Conservation (phyloP, 2,888 invertebrate genomes). For the Caenorhabditis virilis region DNA sequence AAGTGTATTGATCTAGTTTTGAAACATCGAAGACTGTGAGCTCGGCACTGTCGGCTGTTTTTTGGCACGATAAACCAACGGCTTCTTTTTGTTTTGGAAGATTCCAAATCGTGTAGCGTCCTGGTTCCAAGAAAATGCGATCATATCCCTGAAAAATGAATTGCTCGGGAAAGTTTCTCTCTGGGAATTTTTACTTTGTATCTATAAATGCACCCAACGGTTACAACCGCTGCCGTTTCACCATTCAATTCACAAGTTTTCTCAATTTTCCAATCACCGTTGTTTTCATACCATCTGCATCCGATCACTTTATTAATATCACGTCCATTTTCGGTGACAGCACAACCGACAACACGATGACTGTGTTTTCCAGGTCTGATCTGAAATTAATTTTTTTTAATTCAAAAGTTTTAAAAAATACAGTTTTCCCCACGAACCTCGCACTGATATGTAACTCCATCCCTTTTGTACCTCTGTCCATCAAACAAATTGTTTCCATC, state of each 20-base stretch:
- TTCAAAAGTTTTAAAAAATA: neutral
- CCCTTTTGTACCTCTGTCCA: conserved; percentile 59
- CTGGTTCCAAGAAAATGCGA: conserved; percentile 56
- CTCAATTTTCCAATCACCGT: conserved; percentile 52
- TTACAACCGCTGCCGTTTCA: conserved; percentile 46
- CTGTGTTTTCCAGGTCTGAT: conserved; percentile 52
- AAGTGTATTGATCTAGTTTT: conserved; percentile 41
- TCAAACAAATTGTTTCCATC: conserved; percentile 56
- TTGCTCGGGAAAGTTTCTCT: neutral
- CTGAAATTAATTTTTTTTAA: conserved; percentile 17
- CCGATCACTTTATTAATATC: conserved; percentile 61
- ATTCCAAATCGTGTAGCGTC: conserved; percentile 61
- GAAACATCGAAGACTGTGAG: conserved; percentile 50
- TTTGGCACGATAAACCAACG: conserved; percentile 54
- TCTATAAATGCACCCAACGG: conserved; percentile 60
- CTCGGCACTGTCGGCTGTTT: conserved; percentile 39
- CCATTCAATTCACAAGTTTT: conserved; percentile 58
- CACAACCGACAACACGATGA: conserved; percentile 60
- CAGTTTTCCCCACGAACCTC: conserved; percentile 31
- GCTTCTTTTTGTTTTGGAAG: conserved; percentile 45
- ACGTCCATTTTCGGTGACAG: conserved; percentile 47
- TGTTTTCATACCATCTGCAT: conserved; percentile 59
- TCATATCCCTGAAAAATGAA: conserved; percentile 49
- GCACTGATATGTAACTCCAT: conserved; percentile 61
- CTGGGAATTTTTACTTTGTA: conserved; percentile 38